These are phyloP conservation scores for Hylaeus volcanicus DNA, from an alignment of 1,140 invertebrate genomes.

Conservation along the genomic window DNA sequence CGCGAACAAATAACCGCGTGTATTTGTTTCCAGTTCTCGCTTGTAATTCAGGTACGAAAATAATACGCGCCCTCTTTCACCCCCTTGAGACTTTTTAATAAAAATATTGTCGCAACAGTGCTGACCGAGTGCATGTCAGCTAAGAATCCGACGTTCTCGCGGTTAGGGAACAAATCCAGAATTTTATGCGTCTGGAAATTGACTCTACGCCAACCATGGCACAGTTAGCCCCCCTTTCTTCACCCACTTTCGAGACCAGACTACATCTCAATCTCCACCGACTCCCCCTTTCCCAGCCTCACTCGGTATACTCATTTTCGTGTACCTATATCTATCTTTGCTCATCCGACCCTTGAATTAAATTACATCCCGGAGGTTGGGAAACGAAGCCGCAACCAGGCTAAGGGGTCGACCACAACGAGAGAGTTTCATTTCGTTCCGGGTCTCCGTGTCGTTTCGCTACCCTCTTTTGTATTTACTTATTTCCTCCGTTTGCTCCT, in stretches of 20 bases:
- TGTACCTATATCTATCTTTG: constrained; percentile 55
- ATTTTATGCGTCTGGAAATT: not conserved
- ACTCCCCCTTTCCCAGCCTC: not conserved
- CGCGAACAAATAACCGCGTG: too few species aligned
- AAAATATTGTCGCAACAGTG: too few species aligned
- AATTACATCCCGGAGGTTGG: constrained; percentile 56
- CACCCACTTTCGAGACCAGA: not conserved
- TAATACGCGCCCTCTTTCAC: too few species aligned
- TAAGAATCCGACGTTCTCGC: not conserved
- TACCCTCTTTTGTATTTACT: not conserved
- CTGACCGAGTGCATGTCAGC: not conserved
- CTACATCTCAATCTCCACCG: constrained; percentile 21
- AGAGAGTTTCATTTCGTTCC: constrained; percentile 1
- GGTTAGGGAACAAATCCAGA: not conserved
- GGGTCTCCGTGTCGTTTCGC: constrained; percentile 6
- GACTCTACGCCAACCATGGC: not conserved
- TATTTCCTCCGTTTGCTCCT: not conserved
- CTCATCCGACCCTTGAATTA: constrained; percentile 62
- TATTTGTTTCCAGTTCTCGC: too few species aligned
- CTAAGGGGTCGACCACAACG: constrained; percentile 26
- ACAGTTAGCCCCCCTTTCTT: not conserved
- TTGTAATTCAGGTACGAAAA: too few species aligned
- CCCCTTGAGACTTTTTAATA: too few species aligned
- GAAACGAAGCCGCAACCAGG: constrained; percentile 30
- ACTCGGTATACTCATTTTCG: constrained; percentile 49